Base-by-base conservation (phyloP, 2,797 vertebrate species). In the Eulemur albifrons region DNA sequence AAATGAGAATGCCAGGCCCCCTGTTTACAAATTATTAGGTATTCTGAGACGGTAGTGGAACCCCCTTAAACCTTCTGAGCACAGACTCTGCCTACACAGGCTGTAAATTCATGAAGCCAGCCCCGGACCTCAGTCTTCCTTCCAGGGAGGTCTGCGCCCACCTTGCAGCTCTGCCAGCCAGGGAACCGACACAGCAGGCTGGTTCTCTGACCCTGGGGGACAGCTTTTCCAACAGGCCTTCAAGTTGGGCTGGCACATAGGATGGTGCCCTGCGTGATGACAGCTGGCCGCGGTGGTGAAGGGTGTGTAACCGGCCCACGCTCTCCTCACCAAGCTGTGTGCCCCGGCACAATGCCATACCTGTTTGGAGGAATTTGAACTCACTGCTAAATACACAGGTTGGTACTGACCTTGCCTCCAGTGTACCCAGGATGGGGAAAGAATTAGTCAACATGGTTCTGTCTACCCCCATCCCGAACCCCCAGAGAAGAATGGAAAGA, bases 71-170 rank as follows among this genome's bases (percentile, higher is more conserved):
- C 14, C 30, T 40, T 48, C 52, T 43, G 65, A 54, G 40, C 20
- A 18, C 63, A 75, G 45, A n/a, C 6, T 40, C 35, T 4, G 2
- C 17, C 13, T 25, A 20, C 23, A 43, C 5, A 0, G 50, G 50
- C n/a, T 63, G 14, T 14, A 5, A 11, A 18, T 4, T 25, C 32
- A 3, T 1, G 0, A 13, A 30, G 45, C 23, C 0, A 0, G 48
- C 23, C 40, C 30, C 40, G 4, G 12, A 14, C 48, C 38, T 65
- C 52, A 12, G 21, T 32, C 25, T 82, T 13, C 20, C 67, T 45
- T 65, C 54, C n/a, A 4, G 67, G 30, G 61, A 38, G 21, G 10
- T 59, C 86, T 70, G 48, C 2, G 27, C 13, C 54, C 7, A 20
- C 63, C 52, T 70, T 7, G 0, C 17, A 20, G 61, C 61, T 92